Percentiles rank a stretch among this genome's conserved stretches.
Evolutionary conservation across 2,888 invertebrate genomes (phyloP).

Genomic region (Nebria brevicollis): DNA sequence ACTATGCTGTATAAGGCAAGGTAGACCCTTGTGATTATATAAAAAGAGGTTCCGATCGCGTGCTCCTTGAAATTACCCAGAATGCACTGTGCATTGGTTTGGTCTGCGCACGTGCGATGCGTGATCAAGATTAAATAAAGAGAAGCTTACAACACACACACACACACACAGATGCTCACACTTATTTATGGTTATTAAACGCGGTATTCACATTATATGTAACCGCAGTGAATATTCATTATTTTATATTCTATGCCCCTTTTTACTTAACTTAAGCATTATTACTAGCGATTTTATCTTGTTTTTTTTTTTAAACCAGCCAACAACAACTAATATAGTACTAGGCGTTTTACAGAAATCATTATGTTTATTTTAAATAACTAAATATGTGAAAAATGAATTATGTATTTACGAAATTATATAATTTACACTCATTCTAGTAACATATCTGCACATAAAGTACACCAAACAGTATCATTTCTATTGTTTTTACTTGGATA

Average conservation of each 20-base stretch:
- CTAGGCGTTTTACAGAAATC: not conserved
- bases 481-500: no score
- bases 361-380: not conserved
- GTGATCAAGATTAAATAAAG: constrained; percentile 37
- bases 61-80: constrained; percentile 40
- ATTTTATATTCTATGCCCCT: constrained; percentile 10
- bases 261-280: not conserved
- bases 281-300: not conserved
- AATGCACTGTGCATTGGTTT: constrained; percentile 23
- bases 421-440: no score
- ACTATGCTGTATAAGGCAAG: not conserved
- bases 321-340: not conserved
- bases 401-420: not conserved
- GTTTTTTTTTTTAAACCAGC: not conserved
- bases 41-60: constrained; percentile 31
- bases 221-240: constrained; percentile 37
- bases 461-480: no score
- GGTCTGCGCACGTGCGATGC: constrained; percentile 28
- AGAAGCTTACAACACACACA: constrained; percentile 16
- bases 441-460: no score
- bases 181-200: constrained; percentile 44
- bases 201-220: constrained; percentile 32
- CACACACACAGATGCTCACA: not conserved
- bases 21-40: constrained; percentile 8
- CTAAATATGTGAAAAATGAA: constrained; percentile 1